These are phyloP conservation scores for Ammospiza caudacuta DNA, from an alignment of 2,113 vertebrate species.

Conservation along the genomic window DNA sequence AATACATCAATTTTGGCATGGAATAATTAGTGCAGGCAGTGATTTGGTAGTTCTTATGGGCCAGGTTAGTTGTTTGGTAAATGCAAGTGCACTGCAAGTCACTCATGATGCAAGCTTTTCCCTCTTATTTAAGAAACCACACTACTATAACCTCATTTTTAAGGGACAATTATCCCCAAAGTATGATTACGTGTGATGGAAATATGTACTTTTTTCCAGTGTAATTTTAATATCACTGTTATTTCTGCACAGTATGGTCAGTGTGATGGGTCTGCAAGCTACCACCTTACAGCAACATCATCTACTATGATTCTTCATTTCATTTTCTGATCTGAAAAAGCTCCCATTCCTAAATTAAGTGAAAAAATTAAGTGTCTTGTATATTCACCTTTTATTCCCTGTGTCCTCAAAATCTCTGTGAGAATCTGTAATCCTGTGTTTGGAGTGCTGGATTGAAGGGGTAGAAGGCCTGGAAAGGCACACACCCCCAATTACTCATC, in stretches of 20 bases:
- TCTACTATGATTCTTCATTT: background rate
- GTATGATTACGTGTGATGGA: background rate
- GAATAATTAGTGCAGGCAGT: background rate
- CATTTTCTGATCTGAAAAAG: background rate
- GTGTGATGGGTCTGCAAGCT: background rate
- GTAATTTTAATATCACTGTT: background rate
- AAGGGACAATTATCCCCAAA: background rate
- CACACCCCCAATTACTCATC: background rate
- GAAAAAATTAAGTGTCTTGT: background rate
- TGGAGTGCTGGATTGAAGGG: background rate
- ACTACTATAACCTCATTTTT: background rate
- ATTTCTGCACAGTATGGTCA: background rate
- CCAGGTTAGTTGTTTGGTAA: background rate
- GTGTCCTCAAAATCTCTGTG: background rate
- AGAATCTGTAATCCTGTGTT: background rate
- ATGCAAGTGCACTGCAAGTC: background rate
- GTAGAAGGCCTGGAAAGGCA: background rate
- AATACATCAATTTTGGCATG: background rate
- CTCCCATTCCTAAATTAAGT: background rate
- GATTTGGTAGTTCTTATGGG: background rate
- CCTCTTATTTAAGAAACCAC: background rate
- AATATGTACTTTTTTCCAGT: background rate
- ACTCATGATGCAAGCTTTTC: background rate
- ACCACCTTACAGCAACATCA: background rate
- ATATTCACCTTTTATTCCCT: background rate